Conservation (phyloP, 2,113 vertebrate genomes). For the Neoarius graeffei region DNA sequence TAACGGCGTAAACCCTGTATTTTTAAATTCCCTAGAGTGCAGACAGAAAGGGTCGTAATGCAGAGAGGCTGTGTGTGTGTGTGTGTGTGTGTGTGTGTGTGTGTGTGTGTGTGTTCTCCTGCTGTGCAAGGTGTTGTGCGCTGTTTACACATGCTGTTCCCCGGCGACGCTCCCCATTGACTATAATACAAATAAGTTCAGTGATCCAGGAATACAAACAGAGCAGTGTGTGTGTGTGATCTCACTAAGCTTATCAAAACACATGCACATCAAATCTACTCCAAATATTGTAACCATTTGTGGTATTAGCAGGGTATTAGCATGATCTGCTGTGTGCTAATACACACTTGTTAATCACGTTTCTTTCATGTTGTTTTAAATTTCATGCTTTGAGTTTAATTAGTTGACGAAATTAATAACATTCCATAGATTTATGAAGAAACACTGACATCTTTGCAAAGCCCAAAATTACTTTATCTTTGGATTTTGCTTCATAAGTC, state of each 20-base stretch:
- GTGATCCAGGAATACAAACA: slow-evolving; percentile 46
- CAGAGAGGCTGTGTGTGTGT: not conserved
- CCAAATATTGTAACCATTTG: slow-evolving; percentile 11
- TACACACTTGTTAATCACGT: not conserved
- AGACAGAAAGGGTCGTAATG: not conserved
- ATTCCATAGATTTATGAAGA: not conserved
- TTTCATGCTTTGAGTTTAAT: not conserved
- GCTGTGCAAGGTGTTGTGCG: slow-evolving; percentile 27
- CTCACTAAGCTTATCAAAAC: not conserved
- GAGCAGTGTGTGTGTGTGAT: slow-evolving; percentile 8
- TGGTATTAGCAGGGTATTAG: slow-evolving; percentile 4
- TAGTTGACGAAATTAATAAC: not conserved
- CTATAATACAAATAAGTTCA: slow-evolving; percentile 64
- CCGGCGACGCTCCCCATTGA: slow-evolving; percentile 61
- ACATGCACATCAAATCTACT: not conserved
- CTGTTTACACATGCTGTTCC: slow-evolving; percentile 73
- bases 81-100: slow-evolving; percentile 16
- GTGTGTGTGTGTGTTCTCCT: slow-evolving; percentile 41
- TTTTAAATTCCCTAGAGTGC: slow-evolving; percentile 15
- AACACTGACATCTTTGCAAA: too few relatives aligned
- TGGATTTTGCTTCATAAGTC: not conserved
- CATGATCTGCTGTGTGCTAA: not conserved
- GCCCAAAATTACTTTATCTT: too few relatives aligned
- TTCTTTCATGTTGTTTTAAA: not conserved
- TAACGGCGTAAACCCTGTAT: not conserved